Evolutionary conservation across 2,113 vertebrate species (phyloP).

Genomic region (Gambusia holbrooki): DNA sequence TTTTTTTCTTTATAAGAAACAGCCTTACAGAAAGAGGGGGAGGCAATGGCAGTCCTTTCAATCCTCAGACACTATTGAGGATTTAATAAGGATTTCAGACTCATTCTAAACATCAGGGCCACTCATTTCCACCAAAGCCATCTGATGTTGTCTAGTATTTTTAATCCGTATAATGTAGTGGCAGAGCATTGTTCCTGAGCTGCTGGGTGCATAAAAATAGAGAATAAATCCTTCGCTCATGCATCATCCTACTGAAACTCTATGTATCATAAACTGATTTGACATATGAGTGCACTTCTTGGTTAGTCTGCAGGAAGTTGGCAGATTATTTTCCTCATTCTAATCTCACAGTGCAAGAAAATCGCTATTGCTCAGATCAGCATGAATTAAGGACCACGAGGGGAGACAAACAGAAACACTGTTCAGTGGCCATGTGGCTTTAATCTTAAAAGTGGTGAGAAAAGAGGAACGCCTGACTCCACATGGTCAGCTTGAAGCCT

Average conservation of each 20-base stretch:
- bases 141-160: conserved; percentile 20
- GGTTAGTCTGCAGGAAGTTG: neutral
- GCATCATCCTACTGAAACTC: conserved; percentile 18
- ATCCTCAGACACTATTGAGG: conserved; percentile 8
- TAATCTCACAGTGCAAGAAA: neutral
- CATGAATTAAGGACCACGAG: neutral
- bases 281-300: neutral
- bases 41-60: conserved; percentile 33
- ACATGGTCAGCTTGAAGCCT: conserved; percentile 61
- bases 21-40: conserved; percentile 57
- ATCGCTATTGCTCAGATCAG: neutral
- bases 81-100: conserved; percentile 15
- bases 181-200: conserved; percentile 11
- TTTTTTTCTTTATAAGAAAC: neutral
- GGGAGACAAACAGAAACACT: conserved; percentile 9
- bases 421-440: conserved; percentile 45
- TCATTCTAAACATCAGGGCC: conserved; percentile 18
- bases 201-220: conserved; percentile 32
- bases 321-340: neutral
- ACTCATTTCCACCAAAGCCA: conserved; percentile 1
- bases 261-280: conserved; percentile 8
- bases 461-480: conserved; percentile 58
- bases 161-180: conserved; percentile 26
- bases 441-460: conserved; percentile 46
- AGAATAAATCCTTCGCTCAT: conserved; percentile 37